Evolutionary conservation across 92 coral and sea anemone species (phyloP).

Genomic region (Nematostella vectensis): DNA sequence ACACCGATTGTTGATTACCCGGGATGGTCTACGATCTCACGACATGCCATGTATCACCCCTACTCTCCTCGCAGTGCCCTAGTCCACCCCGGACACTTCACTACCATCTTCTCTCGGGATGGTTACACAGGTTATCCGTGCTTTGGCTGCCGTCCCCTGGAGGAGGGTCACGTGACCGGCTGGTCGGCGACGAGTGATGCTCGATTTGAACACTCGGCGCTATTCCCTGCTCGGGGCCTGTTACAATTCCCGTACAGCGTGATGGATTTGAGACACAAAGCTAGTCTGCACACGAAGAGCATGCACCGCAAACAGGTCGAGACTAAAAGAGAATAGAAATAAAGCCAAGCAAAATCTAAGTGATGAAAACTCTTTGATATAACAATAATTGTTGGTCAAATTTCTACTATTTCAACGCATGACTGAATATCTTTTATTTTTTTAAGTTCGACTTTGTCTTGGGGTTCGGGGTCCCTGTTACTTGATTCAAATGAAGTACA

Average conservation of each 20-base stretch:
- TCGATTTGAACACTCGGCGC: conserved; percentile 20
- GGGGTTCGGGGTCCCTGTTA: too few species aligned
- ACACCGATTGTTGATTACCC: background rate
- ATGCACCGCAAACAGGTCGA: too few species aligned
- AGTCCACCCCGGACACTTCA: background rate
- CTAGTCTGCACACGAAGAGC: conserved; percentile 9
- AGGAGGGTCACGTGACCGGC: background rate
- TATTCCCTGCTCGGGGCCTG: conserved; percentile 24
- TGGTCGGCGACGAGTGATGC: background rate
- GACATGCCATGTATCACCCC: background rate
- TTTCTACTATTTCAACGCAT: too few species aligned
- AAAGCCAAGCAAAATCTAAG: too few species aligned
- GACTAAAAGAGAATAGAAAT: too few species aligned
- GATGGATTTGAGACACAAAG: conserved; percentile 22
- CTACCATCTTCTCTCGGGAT: background rate
- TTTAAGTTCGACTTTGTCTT: too few species aligned
- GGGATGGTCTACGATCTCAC: background rate
- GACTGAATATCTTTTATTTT: too few species aligned
- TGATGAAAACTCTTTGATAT: too few species aligned
- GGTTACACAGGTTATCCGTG: background rate
- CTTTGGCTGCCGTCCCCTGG: background rate
- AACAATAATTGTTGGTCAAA: too few species aligned
- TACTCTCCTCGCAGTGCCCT: background rate
- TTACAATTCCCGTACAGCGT: conserved; percentile 23
- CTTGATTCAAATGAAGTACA: too few species aligned